Conservation (phyloP, 2,888 invertebrate genomes). For the Microctonus hyperodae region DNA sequence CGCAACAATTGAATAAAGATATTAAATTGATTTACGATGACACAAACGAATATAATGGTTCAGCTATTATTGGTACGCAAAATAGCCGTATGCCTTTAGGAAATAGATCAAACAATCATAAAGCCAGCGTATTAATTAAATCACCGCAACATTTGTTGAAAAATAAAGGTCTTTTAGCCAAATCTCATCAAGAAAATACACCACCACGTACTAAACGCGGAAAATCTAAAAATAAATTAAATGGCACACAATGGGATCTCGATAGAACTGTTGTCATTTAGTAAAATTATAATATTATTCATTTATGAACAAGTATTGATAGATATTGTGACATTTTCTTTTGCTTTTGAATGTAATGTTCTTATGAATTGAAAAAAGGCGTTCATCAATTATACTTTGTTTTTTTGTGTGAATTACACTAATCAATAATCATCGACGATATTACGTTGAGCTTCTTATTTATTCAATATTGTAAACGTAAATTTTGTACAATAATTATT, state of each 20-base stretch:
- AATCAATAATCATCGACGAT: conserved; percentile 6
- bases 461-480: conserved; percentile 24
- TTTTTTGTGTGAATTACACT: not conserved
- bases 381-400: not conserved
- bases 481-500: conserved; percentile 26
- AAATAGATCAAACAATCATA: conserved; percentile 53
- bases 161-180: conserved; percentile 40
- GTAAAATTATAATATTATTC: conserved; percentile 12
- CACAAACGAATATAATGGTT: conserved; percentile 40
- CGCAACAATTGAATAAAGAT: conserved; percentile 34
- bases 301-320: not conserved
- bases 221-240: conserved; percentile 42
- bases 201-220: conserved; percentile 46
- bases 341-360: not conserved
- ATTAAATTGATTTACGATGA: conserved; percentile 41
- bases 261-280: conserved; percentile 54
- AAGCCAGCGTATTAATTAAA: conserved; percentile 37
- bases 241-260: conserved; percentile 51
- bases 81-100: conserved; percentile 55
- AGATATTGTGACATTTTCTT: not conserved
- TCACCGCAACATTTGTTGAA: conserved; percentile 47
- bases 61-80: conserved; percentile 37
- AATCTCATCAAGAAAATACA: conserved; percentile 52
- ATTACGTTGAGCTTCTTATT: not conserved
- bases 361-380: not conserved